Evolutionary conservation across 1,140 invertebrate species (phyloP).

Genomic region (Coenobita brevimanus): DNA sequence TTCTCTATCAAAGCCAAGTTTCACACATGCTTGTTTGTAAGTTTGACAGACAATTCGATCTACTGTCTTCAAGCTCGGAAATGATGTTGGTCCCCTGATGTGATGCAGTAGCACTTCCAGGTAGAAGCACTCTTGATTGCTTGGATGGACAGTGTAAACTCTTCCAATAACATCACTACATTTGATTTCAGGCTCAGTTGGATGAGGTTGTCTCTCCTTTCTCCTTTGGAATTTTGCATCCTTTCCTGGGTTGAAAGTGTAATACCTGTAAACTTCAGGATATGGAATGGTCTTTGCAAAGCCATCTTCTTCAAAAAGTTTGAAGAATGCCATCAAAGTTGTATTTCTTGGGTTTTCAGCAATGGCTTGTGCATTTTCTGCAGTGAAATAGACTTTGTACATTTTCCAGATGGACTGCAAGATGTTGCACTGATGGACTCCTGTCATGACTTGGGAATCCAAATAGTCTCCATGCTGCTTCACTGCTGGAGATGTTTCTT

Average conservation of each 20-base stretch:
- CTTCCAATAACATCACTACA: no score
- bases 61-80: background rate
- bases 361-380: background rate
- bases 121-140: background rate
- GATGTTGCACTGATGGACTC: constrained; percentile 66
- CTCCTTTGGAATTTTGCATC: background rate
- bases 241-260: background rate
- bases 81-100: background rate
- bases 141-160: no score
- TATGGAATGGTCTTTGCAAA: constrained; percentile 11
- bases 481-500: constrained; percentile 69
- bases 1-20: background rate
- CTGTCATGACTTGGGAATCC: constrained; percentile 67
- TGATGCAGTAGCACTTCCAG: background rate
- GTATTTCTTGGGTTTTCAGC: background rate
- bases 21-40: background rate
- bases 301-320: background rate
- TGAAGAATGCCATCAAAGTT: background rate
- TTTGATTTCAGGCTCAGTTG: no score
- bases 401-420: constrained; percentile 71
- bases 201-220: background rate
- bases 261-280: background rate
- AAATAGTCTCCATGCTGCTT: constrained; percentile 70
- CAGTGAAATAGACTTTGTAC: background rate
- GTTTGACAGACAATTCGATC: background rate